Base-by-base conservation (phyloP, 1,140 invertebrate species). In the Planococcus citri region DNA sequence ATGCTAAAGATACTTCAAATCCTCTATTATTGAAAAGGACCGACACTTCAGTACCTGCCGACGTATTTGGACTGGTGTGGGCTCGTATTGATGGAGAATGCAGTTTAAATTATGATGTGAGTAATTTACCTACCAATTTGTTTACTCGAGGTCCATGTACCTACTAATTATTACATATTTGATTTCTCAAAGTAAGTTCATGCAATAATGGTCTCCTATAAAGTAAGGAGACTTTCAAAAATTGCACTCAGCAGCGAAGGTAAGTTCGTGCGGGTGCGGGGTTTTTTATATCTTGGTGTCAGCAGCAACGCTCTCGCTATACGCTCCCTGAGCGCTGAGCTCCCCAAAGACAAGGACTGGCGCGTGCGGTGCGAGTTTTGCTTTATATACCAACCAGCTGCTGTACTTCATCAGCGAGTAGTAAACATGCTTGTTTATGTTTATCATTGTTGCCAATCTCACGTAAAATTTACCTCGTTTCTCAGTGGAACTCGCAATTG, bases 81-180 rank as follows among this genome's bases (percentile, higher is more conserved):
- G 78, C 89, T 38, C 84, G 86, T 0, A 85, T 95, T 3, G 91
- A 94, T 76, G 81, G 83, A 1, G 85, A 92, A 41, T 95, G 92
- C 76, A 86, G 86, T 72, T 78, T 94, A 0, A 88, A 93, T 75
- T 95, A 92, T 74, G 91, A 94, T 77, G 83, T 94, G 22, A 80
- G 75, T 64, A 51, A 27, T 70, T 27, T 72, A 3, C 41, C 17
- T 51, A 3, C 17, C 6, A 51, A 51, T 6, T 33, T 33, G 12
- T 12, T 33, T 33, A 33, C 3, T 33, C 4, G 29, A 33, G 29
- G 29, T 33, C 12, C 29, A 12, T 33, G 12, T 33, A n/a, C n/a
- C n/a, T n/a, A n/a, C n/a, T n/a, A n/a, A n/a, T n/a, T n/a, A n/a
- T 33, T 33, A 33, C 29, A 12, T 33, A 12, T 3, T 33, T 33